Base-by-base conservation (phyloP, 35 echinoderm and acorn worm species). In the Holothuria glaberrima region DNA sequence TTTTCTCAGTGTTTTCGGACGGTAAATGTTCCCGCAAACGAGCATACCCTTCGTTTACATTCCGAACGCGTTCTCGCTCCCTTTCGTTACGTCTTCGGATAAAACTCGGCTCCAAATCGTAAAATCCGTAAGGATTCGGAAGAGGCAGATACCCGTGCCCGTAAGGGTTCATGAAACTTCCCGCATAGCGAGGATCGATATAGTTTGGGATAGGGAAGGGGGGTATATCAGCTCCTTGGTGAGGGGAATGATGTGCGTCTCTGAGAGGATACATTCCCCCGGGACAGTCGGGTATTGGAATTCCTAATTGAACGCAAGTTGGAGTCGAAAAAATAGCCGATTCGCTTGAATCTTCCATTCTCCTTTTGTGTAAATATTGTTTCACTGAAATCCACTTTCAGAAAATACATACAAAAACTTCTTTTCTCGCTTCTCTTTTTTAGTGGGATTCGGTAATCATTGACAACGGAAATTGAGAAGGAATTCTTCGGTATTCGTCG, bases 231-330 rank as follows among this genome's bases (percentile, higher is more conserved):
- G 82, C 71, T 24, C 58, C 87, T 22, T 61, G 90, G 48, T 88
- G 69, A 12, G 80, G 48, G 18, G 76, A 44, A 45, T 90, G 89
- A 63, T 91, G 94, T 24, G 80, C 5, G 19, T 97, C 94, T 4
- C 94, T 72, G 19, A 97, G 84, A 1, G 94, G 94, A 36, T 97
- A 97, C 91, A 97, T 93, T 22, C 91, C 90, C 31, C 59, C 82
- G 10, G 95, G 88, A 33, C 95, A 98, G 35, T 98, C 95, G 0
- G 92, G 80, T 75, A 98, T 94, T 22, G 95, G 95, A 26, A 98
- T 98, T 12, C 95, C 95, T 9, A 98, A 89, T 87, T 98, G 95
- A 19, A 98, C 95, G 56, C 95, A 98, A 13, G 95, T 98, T 52
- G 95, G 95, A 48, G 95, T 98, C 12, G 95, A 98, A 65, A 94